Conservation (phyloP, 2,888 invertebrate species). For the Monopis laevigella region DNA sequence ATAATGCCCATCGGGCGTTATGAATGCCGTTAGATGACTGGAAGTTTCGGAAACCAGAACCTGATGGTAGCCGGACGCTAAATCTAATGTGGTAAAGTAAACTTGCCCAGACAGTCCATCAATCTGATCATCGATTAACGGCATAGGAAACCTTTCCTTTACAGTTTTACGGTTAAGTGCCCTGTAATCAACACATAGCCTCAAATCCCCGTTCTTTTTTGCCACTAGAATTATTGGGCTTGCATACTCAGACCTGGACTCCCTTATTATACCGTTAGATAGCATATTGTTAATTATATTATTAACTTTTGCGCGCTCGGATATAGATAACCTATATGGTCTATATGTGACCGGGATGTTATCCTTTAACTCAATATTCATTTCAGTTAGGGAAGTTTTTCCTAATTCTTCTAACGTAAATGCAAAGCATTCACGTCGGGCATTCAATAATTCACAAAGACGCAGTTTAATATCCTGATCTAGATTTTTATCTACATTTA, state of each 20-base stretch:
- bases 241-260: conserved; percentile 9
- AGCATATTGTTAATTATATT: conserved; percentile 14
- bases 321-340: conserved; percentile 14
- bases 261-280: conserved; percentile 1
- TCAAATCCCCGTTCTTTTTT: conserved; percentile 3
- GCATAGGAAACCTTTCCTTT: conserved; percentile 10
- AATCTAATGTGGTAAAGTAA: conserved; percentile 22
- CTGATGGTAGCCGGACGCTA: no score
- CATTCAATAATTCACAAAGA: neutral
- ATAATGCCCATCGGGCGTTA: no score
- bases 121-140: conserved; percentile 25
- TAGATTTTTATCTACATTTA: neutral
- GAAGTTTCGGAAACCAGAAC: conserved; percentile 28
- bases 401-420: conserved; percentile 2
- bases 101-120: conserved; percentile 22
- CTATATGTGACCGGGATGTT: conserved; percentile 13
- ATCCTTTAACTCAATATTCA: conserved; percentile 13
- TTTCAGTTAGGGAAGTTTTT: conserved; percentile 2
- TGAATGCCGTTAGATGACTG: no score
- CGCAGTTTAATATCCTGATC: neutral
- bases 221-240: conserved; percentile 8
- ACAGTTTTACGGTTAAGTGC: conserved; percentile 6
- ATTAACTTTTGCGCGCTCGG: conserved; percentile 13
- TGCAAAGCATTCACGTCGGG: conserved; percentile 8
- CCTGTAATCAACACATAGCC: conserved; percentile 6